Conservation (phyloP, 1,140 invertebrate species). For the Bombus turneri region DNA sequence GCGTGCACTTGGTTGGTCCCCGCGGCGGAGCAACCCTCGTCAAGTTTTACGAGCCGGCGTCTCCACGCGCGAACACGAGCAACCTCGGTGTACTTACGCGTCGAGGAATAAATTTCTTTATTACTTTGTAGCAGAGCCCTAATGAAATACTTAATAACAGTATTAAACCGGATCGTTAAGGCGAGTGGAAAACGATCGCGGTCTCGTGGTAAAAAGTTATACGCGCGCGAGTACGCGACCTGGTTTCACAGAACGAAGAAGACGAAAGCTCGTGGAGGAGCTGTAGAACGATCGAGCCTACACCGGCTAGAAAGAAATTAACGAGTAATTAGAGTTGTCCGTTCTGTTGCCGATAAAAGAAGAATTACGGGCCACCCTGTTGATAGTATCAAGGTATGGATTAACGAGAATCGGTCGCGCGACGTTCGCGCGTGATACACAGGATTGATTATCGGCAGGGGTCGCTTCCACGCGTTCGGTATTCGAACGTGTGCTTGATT, state of each 20-base stretch:
- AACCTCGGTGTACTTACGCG: not conserved
- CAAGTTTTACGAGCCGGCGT: conserved; percentile 30
- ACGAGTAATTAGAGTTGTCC: conserved; percentile 39
- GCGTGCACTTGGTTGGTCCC: not conserved
- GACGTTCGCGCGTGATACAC: not conserved
- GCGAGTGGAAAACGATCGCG: not conserved
- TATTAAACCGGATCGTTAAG: conserved; percentile 35
- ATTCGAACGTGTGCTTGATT: not conserved
- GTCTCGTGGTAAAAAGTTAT: conserved; percentile 12
- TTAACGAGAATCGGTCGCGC: conserved; percentile 30
- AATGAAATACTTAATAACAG: conserved; percentile 48
- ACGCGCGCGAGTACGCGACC: not conserved
- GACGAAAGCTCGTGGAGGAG: not conserved
- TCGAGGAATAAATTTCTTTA: conserved; percentile 46
- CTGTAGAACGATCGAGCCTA: not conserved
- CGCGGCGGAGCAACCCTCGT: conserved; percentile 17
- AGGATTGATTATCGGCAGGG: conserved; percentile 14
- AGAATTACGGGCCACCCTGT: conserved; percentile 39
- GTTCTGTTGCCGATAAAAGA: conserved; percentile 32
- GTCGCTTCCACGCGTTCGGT: not conserved
- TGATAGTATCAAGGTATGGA: not conserved
- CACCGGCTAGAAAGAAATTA: conserved; percentile 25
- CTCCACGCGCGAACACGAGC: not conserved
- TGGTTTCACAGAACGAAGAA: conserved; percentile 2
- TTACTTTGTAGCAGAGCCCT: conserved; percentile 18